Evolutionary conservation across 2,888 invertebrate species (phyloP).

Genomic region (Emmelina monodactyla): DNA sequence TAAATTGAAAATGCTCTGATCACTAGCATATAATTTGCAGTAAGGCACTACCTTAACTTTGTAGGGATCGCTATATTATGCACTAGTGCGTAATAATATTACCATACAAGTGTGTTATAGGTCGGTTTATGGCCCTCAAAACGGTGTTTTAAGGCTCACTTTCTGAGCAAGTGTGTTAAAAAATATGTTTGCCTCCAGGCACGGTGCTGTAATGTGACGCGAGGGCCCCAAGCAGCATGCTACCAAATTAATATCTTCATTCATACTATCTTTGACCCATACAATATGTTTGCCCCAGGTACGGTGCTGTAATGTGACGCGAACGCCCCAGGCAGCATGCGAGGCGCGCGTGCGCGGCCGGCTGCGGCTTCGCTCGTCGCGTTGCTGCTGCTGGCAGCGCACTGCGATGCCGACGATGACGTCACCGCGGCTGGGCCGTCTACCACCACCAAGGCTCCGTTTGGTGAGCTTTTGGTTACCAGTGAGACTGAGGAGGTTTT

Average conservation of each 20-base stretch:
- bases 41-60: too few species aligned
- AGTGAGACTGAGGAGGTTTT: background rate
- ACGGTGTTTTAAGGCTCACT: background rate
- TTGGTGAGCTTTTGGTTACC: constrained; percentile 17
- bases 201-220: constrained; percentile 50
- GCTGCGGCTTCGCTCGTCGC: constrained; percentile 48
- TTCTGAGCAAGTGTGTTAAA: background rate
- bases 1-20: too few species aligned
- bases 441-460: constrained; percentile 21
- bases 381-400: constrained; percentile 39
- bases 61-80: too few species aligned
- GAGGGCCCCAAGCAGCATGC: too few species aligned
- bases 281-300: constrained; percentile 25
- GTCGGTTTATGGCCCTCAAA: too few species aligned
- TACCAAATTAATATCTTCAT: too few species aligned
- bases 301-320: constrained; percentile 50
- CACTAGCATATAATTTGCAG: too few species aligned
- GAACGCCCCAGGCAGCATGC: constrained; percentile 47
- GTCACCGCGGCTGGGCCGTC: constrained; percentile 4
- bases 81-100: too few species aligned
- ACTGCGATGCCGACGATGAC: constrained; percentile 22
- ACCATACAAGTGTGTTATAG: too few species aligned
- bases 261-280: too few species aligned
- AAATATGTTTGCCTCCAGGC: constrained; percentile 24
- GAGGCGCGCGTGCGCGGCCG: constrained; percentile 46